phyloP scores from a whole-genome alignment of 1,140 invertebrate species.

The Calephelis nemesis region DNA sequence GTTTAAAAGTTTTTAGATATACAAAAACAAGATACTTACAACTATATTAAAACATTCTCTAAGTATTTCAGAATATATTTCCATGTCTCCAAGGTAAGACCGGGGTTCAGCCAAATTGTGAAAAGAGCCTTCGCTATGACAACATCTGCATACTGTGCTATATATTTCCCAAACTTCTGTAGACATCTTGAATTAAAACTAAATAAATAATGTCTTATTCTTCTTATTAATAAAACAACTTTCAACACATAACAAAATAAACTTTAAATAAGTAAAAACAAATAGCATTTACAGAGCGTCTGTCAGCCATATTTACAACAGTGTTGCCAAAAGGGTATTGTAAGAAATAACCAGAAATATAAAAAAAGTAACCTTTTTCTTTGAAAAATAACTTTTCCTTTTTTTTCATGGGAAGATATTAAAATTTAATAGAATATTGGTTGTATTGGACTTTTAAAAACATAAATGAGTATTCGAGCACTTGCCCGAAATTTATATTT shows the following conservation, averaged over 20 bases:
- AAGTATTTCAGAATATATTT: constrained; percentile 59
- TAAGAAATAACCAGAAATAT: no score
- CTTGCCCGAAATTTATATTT: no score
- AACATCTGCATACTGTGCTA: constrained; percentile 57
- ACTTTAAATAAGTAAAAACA: neutral
- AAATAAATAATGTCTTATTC: neutral
- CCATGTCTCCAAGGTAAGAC: constrained; percentile 35
- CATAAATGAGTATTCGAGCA: no score
- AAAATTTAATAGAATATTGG: no score
- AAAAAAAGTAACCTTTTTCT: no score
- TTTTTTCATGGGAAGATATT: no score
- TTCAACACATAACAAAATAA: neutral
- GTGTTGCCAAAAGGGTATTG: no score
- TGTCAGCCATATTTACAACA: constrained; percentile 3
- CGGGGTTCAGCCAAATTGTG: constrained; percentile 46
- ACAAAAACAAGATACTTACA: constrained; percentile 39
- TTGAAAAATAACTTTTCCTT: no score
- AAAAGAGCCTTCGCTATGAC: constrained; percentile 55
- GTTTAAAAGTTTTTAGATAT: no score
- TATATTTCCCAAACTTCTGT: constrained; percentile 47
- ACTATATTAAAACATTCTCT: constrained; percentile 50
- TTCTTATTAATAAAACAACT: neutral
- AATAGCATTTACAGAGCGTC: neutral
- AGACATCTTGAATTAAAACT: constrained; percentile 43
- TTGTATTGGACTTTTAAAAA: no score